These are phyloP conservation scores for Lysandra coridon DNA, from an alignment of 2,888 invertebrate species.

Conservation along the genomic window DNA sequence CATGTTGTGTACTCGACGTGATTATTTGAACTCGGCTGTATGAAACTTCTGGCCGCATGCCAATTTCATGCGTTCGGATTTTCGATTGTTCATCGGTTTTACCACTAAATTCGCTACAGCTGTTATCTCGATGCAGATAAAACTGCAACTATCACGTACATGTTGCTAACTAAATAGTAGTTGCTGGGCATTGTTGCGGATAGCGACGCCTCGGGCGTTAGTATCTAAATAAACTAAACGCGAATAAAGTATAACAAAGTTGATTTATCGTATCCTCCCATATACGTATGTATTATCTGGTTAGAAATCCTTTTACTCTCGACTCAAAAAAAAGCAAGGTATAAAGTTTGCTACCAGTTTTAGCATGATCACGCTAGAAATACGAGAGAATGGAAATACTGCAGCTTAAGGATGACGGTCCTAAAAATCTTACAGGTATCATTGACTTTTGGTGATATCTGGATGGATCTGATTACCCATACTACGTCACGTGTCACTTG, in stretches of 20 bases:
- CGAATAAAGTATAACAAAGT: too few relatives aligned
- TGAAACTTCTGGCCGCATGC: neutral
- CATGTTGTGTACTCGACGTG: neutral
- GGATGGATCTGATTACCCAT: too few relatives aligned
- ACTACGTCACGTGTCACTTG: too few relatives aligned
- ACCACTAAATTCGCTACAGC: neutral
- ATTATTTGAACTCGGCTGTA: neutral
- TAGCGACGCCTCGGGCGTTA: neutral
- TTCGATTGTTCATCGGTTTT: conserved; percentile 5
- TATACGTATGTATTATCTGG: too few relatives aligned
- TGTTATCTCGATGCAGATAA: neutral
- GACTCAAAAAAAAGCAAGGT: too few relatives aligned
- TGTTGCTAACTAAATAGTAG: neutral
- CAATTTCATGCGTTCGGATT: neutral
- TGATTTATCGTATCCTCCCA: too few relatives aligned
- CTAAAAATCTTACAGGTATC: too few relatives aligned
- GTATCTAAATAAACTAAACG: too few relatives aligned
- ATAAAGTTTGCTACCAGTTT: neutral
- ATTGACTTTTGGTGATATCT: too few relatives aligned
- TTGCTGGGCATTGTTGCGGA: neutral
- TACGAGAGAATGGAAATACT: too few relatives aligned
- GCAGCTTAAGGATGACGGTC: too few relatives aligned
- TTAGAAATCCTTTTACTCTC: too few relatives aligned
- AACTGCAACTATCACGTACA: neutral
- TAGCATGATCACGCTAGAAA: neutral